These are phyloP conservation scores for Cataglyphis hispanica DNA, from an alignment of 1,140 invertebrate genomes.

Conservation along the genomic window DNA sequence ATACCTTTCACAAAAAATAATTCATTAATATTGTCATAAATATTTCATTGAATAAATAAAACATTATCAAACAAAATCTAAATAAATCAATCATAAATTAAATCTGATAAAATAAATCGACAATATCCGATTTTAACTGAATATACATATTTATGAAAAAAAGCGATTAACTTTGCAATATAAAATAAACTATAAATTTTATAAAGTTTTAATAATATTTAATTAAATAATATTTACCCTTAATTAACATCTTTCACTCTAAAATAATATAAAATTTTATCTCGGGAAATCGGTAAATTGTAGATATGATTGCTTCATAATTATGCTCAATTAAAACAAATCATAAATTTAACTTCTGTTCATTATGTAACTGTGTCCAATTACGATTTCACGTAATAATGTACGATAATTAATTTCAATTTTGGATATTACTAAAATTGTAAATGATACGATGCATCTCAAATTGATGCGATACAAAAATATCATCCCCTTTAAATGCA, in stretches of 20 bases:
- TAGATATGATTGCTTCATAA: not conserved
- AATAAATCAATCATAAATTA: not conserved
- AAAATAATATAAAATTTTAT: constrained; percentile 3
- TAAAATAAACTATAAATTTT: not conserved
- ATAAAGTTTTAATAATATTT: not conserved
- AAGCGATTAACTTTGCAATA: not conserved
- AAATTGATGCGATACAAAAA: constrained; percentile 12
- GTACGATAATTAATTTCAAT: no score
- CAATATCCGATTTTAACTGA: not conserved
- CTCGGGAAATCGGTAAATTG: not conserved
- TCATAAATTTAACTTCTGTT: constrained; percentile 6
- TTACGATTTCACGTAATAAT: not conserved
- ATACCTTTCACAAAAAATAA: not conserved
- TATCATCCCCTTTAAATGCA: constrained; percentile 76
- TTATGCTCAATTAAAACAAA: not conserved
- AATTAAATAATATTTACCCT: not conserved
- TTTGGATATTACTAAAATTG: not conserved
- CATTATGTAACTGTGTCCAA: not conserved
- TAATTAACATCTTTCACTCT: constrained; percentile 6
- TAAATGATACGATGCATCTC: not conserved
- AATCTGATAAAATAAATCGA: not conserved
- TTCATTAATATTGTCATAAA: not conserved
- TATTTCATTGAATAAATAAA: not conserved
- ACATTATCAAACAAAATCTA: not conserved
- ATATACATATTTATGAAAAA: not conserved